Conservation (phyloP, 2,113 vertebrate species). For the Cynopterus brachyotis region DNA sequence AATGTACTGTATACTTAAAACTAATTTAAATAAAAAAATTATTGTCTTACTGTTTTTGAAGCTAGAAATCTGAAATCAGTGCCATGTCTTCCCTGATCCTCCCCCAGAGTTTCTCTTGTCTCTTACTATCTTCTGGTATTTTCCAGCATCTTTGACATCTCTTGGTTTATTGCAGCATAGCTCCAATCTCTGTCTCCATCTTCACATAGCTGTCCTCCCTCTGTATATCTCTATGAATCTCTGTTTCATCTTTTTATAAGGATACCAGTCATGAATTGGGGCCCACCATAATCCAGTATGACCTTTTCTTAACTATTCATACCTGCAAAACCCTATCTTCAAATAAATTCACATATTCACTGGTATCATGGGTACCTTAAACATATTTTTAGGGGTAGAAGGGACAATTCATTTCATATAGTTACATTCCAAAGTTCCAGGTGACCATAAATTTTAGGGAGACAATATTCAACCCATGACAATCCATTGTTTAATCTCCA, state of each 20-base stretch:
- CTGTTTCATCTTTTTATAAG: not conserved
- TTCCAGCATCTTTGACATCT: not conserved
- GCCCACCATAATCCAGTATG: not conserved
- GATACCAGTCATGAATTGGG: not conserved
- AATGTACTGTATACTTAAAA: too few relatives aligned
- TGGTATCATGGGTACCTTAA: not conserved
- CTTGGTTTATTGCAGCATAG: not conserved
- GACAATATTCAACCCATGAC: not conserved
- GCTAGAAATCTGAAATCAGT: not conserved
- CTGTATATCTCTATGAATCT: not conserved
- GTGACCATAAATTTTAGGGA: not conserved
- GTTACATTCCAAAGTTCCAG: not conserved
- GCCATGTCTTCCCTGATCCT: not conserved
- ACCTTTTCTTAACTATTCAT: not conserved
- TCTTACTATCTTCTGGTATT: not conserved
- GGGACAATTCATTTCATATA: not conserved
- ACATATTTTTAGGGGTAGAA: too few relatives aligned
- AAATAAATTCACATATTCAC: not conserved
- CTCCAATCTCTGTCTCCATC: not conserved
- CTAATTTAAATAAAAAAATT: not conserved
- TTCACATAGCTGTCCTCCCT: not conserved
- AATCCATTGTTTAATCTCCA: not conserved
- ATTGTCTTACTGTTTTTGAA: not conserved
- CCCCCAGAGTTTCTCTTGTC: not conserved
- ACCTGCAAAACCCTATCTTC: not conserved